Conservation (phyloP, 2,888 invertebrate genomes). For the Pyrocoelia pectoralis region DNA sequence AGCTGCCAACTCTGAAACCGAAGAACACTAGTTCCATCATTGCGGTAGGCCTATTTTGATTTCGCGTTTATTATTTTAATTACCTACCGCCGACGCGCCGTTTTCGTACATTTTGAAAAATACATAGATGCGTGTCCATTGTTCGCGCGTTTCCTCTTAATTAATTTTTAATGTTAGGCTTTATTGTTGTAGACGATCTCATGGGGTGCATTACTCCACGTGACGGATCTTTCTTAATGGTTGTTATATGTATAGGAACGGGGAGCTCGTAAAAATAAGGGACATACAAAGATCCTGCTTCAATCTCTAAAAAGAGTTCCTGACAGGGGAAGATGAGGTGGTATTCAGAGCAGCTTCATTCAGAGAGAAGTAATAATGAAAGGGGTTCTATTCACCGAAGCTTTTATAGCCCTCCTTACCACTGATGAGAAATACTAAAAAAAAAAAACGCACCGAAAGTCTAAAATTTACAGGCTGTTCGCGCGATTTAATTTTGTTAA, state of each 20-base stretch:
- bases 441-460: neutral
- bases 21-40: slow-evolving; percentile 39
- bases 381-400: slow-evolving; percentile 31
- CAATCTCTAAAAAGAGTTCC: slow-evolving; percentile 30
- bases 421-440: neutral
- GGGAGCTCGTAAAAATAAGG: slow-evolving; percentile 20
- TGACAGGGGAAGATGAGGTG: slow-evolving; percentile 27
- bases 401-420: slow-evolving; percentile 21
- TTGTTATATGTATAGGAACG: neutral
- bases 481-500: slow-evolving; percentile 1
- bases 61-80: slow-evolving; percentile 6
- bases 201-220: neutral
- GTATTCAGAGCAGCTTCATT: slow-evolving; percentile 34
- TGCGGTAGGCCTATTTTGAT: slow-evolving; percentile 36
- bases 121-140: slow-evolving; percentile 11
- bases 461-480: slow-evolving; percentile 1
- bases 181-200: neutral
- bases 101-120: slow-evolving; percentile 5
- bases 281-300: no score
- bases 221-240: no score
- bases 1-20: slow-evolving; percentile 38
- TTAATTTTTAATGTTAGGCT: slow-evolving; percentile 24
- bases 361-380: slow-evolving; percentile 36
- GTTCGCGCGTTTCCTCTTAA: slow-evolving; percentile 22
- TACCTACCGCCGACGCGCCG: neutral